Evolutionary conservation across 2,888 invertebrate species (phyloP), one percentile per base, ranked within the genome.

Genomic region (Heteropelma amictum): DNA sequence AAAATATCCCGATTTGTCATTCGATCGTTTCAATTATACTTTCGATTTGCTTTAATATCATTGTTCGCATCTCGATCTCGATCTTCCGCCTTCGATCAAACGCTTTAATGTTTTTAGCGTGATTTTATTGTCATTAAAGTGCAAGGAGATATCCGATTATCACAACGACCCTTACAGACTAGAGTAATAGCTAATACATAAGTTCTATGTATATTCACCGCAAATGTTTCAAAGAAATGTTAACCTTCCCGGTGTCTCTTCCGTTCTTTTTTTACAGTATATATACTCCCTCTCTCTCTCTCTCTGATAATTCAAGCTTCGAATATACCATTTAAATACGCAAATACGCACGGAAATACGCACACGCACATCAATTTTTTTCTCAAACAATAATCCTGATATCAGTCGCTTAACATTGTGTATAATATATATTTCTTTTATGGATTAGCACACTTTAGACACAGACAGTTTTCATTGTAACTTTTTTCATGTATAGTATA

Each of bases 81-180:
- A n/a, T 1, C 19, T 53, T 35, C 5, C 8, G 3, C 33, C 10
- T 23, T 26, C 23, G 4, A 28, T 26, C 12, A 26, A 42, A 28
- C 19, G 0, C 19, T 6, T 10, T 23, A 19, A 12, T 30, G 30
- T 61, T 33, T 61, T 42, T 35, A 67, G 56, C 67, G 68, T 73
- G 63, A 76, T 76, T 79, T 79, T 79, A 79, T 79, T 79, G 79
- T 79, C 79, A 72, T 77, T 74, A 76, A 75, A 79, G 74, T 79
- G 76, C 77, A 77, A 79, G 74, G 76, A 65, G 60, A 77, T 79
- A 77, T 76, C 67, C 76, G 76, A 76, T 79, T 79, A 79, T 79
- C 77, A 79, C 77, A 79, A 77, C 79, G 68, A 77, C 70, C 67
- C 79, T 79, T 77, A 75, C 77, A 17, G 60, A 63, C 47, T 76